Base-by-base conservation (phyloP, 1,140 invertebrate genomes). In the Sinonovacula constricta region DNA sequence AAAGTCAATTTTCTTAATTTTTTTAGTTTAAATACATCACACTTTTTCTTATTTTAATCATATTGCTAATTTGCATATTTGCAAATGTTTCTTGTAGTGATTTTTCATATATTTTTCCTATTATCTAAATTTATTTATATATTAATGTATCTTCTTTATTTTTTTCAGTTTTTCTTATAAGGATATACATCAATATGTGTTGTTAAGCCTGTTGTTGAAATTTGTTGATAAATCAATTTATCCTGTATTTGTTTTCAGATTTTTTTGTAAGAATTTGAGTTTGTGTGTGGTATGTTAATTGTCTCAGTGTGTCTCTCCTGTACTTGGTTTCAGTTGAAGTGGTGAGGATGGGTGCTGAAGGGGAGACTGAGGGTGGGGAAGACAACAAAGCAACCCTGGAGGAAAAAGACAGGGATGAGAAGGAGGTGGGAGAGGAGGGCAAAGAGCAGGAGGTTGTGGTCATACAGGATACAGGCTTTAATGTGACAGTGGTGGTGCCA, bases 401-500 rank as follows among this genome's bases (percentile, higher is more conserved):
- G 36, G 63, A 68, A n/a, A 70, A 78, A 45, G 66, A 72, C 34
- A 36, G 56, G 18, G 69, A 79, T 5, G 77, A 71, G n/a, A 80
- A 68, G 24, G 80, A 81, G 39, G 81, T 76, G 34, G 77, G 77
- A 34, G 75, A 81, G 12, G 75, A 83, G 30, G 77, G 78, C 53
- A 84, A 87, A 39, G 86, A 88, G 28, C 85, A 89, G 65, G 91
- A 92, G 78, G 85, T 98, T 59, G 95, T 98, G 39, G 95, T 97
- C 67, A 96, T 98, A 84, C 97, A 98, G 90, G 97, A 99, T 88
- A 94, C 96, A 89, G 96, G 97, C 45, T 98, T 98, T 86, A 96
- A 95, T 65, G 95, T 99, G 0, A 96, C 97, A 92, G 97, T 99
- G 81, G 93, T 95, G 45, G 95, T 95, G 80, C 96, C 97, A 12